Evolutionary conservation across 2,888 invertebrate species (phyloP).

Genomic region (Beris morrisii): DNA sequence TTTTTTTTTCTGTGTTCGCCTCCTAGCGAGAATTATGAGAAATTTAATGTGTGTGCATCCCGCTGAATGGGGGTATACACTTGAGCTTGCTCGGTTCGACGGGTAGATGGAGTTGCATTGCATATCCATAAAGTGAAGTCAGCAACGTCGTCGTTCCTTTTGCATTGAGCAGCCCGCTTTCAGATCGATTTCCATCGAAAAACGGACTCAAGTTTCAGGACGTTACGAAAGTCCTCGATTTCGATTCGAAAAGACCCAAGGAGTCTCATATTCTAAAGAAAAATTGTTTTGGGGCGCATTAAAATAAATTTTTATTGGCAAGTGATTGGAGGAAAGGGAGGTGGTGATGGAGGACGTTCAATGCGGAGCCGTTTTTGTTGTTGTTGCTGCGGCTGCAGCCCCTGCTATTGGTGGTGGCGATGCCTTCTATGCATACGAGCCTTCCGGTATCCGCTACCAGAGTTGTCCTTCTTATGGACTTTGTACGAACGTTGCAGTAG

Average conservation of each 20-base stretch:
- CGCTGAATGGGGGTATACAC: slow-evolving; percentile 12
- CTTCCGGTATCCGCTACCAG: slow-evolving; percentile 6
- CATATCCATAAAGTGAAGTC: slow-evolving; percentile 15
- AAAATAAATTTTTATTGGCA: slow-evolving; percentile 39
- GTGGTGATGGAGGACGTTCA: slow-evolving; percentile 3
- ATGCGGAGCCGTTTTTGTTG: slow-evolving; percentile 10
- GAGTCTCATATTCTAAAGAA: slow-evolving; percentile 37
- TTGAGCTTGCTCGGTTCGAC: neutral
- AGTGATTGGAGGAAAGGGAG: slow-evolving; percentile 25
- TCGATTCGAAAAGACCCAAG: slow-evolving; percentile 10
- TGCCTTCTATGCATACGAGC: slow-evolving; percentile 12
- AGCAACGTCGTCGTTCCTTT: slow-evolving; percentile 10
- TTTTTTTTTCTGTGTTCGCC: neutral
- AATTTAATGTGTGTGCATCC: slow-evolving; percentile 33
- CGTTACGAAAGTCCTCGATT: slow-evolving; percentile 1
- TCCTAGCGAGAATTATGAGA: slow-evolving; percentile 34
- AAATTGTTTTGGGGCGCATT: slow-evolving; percentile 38
- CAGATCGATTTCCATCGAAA: slow-evolving; percentile 38
- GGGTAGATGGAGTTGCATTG: slow-evolving; percentile 21
- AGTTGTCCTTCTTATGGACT: slow-evolving; percentile 12
- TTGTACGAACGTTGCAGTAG: slow-evolving; percentile 23
- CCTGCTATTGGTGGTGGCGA: slow-evolving; percentile 13
- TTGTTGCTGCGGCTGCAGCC: slow-evolving; percentile 22
- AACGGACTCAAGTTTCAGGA: neutral
- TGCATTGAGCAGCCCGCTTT: slow-evolving; percentile 34